phyloP scores from a whole-genome alignment of 2,888 invertebrate genomes.

The Dryomyza anilis region DNA sequence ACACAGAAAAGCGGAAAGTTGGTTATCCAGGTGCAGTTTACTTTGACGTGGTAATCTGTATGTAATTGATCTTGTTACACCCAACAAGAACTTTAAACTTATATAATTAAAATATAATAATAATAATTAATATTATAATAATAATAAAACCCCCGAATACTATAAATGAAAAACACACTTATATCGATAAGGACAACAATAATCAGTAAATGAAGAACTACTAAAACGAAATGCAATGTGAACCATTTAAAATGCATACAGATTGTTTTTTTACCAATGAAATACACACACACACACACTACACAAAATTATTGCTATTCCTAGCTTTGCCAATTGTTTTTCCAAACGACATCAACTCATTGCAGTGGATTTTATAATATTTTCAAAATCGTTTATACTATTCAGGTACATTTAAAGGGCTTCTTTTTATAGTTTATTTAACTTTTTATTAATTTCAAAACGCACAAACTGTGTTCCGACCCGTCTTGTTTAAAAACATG shows the following conservation, averaged over 20 bases:
- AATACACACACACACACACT: neutral
- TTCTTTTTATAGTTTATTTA: slow-evolving; percentile 1
- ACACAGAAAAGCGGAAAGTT: slow-evolving; percentile 80
- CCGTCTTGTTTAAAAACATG: neutral
- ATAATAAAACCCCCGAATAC: slow-evolving; percentile 26
- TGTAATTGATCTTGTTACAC: slow-evolving; percentile 57
- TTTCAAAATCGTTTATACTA: slow-evolving; percentile 3
- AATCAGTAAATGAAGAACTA: slow-evolving; percentile 23
- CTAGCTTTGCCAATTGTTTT: neutral
- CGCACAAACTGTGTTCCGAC: slow-evolving; percentile 23
- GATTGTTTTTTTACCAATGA: neutral
- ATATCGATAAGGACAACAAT: slow-evolving; percentile 27
- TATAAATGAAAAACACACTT: slow-evolving; percentile 30
- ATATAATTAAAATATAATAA: slow-evolving; percentile 39
- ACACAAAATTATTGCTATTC: neutral
- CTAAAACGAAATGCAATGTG: slow-evolving; percentile 6
- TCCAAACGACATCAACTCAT: neutral
- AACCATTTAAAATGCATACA: slow-evolving; percentile 2
- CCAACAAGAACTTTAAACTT: slow-evolving; percentile 40
- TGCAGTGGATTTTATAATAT: too few species aligned
- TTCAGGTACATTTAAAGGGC: too few species aligned
- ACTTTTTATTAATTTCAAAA: slow-evolving; percentile 4
- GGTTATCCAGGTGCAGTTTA: slow-evolving; percentile 85
- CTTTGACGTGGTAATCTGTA: slow-evolving; percentile 73
- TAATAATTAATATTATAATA: slow-evolving; percentile 35